phyloP scores from a whole-genome alignment of 2,888 invertebrate genomes.

The Lepidochitona cinerea region DNA sequence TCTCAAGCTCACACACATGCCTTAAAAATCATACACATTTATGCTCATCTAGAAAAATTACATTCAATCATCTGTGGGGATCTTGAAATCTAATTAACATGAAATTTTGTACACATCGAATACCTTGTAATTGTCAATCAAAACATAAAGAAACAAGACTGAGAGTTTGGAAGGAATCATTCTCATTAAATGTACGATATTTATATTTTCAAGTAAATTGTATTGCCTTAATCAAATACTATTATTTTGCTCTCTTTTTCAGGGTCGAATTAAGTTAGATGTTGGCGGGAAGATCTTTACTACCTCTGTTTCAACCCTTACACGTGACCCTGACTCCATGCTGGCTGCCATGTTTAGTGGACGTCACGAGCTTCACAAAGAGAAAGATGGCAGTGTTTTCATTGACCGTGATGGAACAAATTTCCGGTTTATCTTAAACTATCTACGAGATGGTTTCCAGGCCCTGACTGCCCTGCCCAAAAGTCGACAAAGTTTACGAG shows the following conservation, averaged over 20 bases:
- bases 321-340: constrained; percentile 63
- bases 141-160: too few species aligned
- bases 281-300: constrained; percentile 63
- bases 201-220: too few species aligned
- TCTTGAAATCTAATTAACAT: too few species aligned
- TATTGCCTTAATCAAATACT: too few species aligned
- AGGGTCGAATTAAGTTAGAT: constrained; percentile 62
- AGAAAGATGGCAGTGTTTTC: constrained; percentile 60
- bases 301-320: constrained; percentile 59
- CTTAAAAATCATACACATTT: too few species aligned
- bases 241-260: not conserved
- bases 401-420: constrained; percentile 62
- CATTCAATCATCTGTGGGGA: too few species aligned
- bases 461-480: constrained; percentile 56
- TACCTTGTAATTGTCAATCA: too few species aligned
- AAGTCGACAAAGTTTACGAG: constrained; percentile 54
- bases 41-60: too few species aligned
- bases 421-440: constrained; percentile 66
- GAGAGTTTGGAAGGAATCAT: too few species aligned
- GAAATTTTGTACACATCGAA: too few species aligned
- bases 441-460: constrained; percentile 62
- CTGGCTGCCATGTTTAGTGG: constrained; percentile 66
- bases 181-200: too few species aligned
- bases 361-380: constrained; percentile 53
- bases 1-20: too few species aligned